Evolutionary conservation across 2,888 invertebrate species (phyloP).

Genomic region (Loripinus fragilis): DNA sequence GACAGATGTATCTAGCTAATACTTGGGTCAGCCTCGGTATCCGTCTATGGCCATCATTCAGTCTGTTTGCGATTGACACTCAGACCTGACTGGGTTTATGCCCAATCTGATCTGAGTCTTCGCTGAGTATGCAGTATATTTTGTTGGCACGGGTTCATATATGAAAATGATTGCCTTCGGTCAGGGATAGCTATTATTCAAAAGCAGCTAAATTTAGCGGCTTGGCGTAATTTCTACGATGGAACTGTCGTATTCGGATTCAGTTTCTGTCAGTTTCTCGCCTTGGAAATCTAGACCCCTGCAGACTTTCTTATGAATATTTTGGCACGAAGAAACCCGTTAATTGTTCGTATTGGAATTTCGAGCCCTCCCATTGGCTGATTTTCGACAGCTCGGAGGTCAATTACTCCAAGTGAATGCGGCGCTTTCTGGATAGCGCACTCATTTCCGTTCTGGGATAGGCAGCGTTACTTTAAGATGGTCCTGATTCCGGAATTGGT

Average conservation of each 20-base stretch:
- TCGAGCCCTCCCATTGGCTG: conserved; percentile 15
- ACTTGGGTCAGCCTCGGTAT: no score
- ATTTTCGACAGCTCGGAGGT: conserved; percentile 20
- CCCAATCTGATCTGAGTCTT: no score
- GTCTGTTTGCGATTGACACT: no score
- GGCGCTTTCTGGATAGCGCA: conserved; percentile 11
- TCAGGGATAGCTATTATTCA: neutral
- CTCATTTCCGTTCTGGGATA: conserved; percentile 21
- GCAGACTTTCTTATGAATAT: conserved; percentile 24
- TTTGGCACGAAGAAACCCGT: conserved; percentile 23
- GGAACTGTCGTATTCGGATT: neutral
- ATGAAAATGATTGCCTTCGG: neutral
- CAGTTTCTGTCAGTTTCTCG: conserved; percentile 17
- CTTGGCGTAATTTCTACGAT: neutral
- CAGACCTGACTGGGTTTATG: no score
- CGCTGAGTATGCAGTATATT: no score
- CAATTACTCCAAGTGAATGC: conserved; percentile 12
- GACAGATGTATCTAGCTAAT: no score
- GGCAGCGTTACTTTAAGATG: conserved; percentile 18
- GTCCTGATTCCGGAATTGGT: neutral
- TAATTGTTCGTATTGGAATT: conserved; percentile 20
- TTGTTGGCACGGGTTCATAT: no score
- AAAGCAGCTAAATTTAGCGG: neutral
- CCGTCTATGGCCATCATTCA: no score
- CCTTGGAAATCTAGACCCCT: conserved; percentile 15